Evolutionary conservation across 2,888 invertebrate genomes (phyloP).

Genomic region (Xanthia icteritia): DNA sequence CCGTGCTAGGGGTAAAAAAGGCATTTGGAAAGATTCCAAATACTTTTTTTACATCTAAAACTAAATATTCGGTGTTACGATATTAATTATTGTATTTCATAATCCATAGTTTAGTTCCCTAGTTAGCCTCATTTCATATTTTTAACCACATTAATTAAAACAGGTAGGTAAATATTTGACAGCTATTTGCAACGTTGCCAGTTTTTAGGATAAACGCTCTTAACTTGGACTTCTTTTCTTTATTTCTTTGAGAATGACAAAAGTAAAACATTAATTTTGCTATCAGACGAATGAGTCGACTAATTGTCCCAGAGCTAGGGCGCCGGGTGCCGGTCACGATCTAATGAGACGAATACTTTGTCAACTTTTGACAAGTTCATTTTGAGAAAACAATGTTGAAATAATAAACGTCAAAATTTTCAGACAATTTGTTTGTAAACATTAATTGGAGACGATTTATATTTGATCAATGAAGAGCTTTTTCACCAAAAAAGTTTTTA

Average conservation of each 20-base stretch:
- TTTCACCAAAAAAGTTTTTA: neutral
- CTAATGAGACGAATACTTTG: conserved; percentile 40
- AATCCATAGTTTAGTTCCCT: too few relatives aligned
- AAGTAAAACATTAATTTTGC: conserved; percentile 56
- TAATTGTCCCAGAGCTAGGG: conserved; percentile 32
- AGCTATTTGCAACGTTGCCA: too few relatives aligned
- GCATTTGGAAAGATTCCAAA: too few relatives aligned
- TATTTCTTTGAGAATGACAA: conserved; percentile 45
- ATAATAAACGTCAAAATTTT: neutral
- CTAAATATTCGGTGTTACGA: too few relatives aligned
- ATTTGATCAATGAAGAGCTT: neutral
- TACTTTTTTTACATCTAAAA: too few relatives aligned
- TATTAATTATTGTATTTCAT: too few relatives aligned
- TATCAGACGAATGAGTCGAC: conserved; percentile 38
- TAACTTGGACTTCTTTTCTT: conserved; percentile 51
- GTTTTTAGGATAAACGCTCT: too few relatives aligned
- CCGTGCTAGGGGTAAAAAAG: too few relatives aligned
- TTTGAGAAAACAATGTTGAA: conserved; percentile 8
- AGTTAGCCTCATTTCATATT: too few relatives aligned
- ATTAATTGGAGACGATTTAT: conserved; percentile 18
- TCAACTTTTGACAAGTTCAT: conserved; percentile 21
- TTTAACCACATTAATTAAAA: too few relatives aligned
- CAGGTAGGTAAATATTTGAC: too few relatives aligned
- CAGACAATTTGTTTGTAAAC: conserved; percentile 9
- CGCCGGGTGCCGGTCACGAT: conserved; percentile 1